Percentiles rank a stretch among this genome's conserved stretches.
Conservation (phyloP, 64 coral and sea anemone species). For the Dendrophyllia cribrosa region DNA sequence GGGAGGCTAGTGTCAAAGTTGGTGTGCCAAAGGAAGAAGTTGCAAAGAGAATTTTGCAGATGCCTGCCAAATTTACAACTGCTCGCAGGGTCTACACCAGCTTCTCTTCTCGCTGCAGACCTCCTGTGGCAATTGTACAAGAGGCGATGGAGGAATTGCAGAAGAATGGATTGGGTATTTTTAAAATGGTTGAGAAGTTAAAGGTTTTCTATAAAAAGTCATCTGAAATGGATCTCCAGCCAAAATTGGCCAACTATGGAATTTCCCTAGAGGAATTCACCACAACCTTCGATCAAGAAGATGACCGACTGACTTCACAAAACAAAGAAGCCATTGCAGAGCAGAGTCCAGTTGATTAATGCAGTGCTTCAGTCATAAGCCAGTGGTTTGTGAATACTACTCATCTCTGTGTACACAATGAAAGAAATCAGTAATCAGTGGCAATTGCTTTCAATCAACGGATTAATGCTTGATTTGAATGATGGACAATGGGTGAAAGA, state of each 20-base stretch:
- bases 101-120: slow-evolving; percentile 23
- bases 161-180: slow-evolving; percentile 26
- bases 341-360: slow-evolving; percentile 38
- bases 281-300: slow-evolving; percentile 50
- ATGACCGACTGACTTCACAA: slow-evolving; percentile 47
- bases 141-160: slow-evolving; percentile 25
- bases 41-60: slow-evolving; percentile 18
- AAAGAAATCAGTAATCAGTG: slow-evolving; percentile 41
- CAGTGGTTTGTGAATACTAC: slow-evolving; percentile 21
- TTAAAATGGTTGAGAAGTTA: slow-evolving; percentile 16
- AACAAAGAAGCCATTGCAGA: slow-evolving; percentile 31
- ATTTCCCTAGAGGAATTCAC: slow-evolving; percentile 52
- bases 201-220: slow-evolving; percentile 45
- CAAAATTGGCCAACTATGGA: slow-evolving; percentile 29
- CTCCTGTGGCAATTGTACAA: slow-evolving; percentile 14
- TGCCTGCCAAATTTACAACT: slow-evolving; percentile 33
- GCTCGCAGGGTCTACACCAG: slow-evolving; percentile 42
- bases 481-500: not conserved
- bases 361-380: slow-evolving; percentile 31
- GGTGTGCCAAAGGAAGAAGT: not conserved
- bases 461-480: slow-evolving; percentile 30
- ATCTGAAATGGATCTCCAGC: slow-evolving; percentile 18
- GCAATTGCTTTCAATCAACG: slow-evolving; percentile 24
- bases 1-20: slow-evolving; percentile 23
- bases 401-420: slow-evolving; percentile 18